These are phyloP conservation scores for Calliopum simillimum DNA, from an alignment of 2,888 invertebrate genomes.

Conservation along the genomic window DNA sequence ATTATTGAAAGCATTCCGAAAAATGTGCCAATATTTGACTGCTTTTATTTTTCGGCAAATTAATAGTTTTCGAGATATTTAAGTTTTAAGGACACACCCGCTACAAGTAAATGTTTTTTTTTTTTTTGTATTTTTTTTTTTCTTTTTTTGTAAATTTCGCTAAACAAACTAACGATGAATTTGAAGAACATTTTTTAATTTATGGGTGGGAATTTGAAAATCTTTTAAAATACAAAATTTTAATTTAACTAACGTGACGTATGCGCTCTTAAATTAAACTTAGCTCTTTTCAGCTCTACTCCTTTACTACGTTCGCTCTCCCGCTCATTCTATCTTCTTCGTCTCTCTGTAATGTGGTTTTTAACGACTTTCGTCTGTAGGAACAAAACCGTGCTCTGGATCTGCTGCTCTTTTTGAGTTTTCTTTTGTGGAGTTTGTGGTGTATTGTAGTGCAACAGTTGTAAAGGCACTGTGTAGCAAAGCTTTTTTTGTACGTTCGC, in stretches of 20 bases:
- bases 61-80: not conserved
- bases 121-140: slow-evolving; percentile 17
- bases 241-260: not conserved
- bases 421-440: not conserved
- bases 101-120: slow-evolving; percentile 22
- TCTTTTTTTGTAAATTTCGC: not conserved
- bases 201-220: slow-evolving; percentile 7
- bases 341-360: slow-evolving; percentile 32
- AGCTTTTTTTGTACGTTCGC: slow-evolving; percentile 15
- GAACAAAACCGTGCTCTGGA: slow-evolving; percentile 67
- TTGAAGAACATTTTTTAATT: slow-evolving; percentile 5
- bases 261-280: not conserved
- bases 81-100: too few species aligned
- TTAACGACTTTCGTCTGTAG: slow-evolving; percentile 52
- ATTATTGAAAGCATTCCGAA: too few species aligned
- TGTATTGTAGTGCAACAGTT: not conserved
- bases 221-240: not conserved
- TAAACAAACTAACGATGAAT: not conserved
- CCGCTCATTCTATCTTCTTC: slow-evolving; percentile 15
- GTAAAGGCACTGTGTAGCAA: not conserved
- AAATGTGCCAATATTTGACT: slow-evolving; percentile 33
- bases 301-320: slow-evolving; percentile 1
- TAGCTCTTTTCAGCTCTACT: slow-evolving; percentile 26
- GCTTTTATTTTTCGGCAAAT: slow-evolving; percentile 15
- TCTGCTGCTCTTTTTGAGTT: not conserved